phyloP scores from a whole-genome alignment of 2,888 invertebrate genomes.

The Heliconius erato region DNA sequence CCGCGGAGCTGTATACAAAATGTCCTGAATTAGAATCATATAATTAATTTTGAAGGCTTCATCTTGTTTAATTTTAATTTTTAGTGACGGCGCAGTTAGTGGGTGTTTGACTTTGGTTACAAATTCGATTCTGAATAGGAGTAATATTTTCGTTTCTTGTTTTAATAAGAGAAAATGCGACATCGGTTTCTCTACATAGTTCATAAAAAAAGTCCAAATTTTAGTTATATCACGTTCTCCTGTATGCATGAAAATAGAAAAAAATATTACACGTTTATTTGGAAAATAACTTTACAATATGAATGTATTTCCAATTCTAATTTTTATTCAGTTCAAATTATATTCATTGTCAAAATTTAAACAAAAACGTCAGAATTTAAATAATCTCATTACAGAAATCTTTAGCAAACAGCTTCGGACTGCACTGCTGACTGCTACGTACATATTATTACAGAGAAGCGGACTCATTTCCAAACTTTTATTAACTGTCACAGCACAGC shows the following conservation, averaged over 20 bases:
- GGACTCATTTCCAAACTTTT: conserved; percentile 50
- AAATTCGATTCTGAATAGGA: background rate
- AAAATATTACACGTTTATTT: too few relatives aligned
- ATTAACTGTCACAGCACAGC: conserved; percentile 44
- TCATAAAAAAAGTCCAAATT: too few relatives aligned
- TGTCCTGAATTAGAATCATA: conserved; percentile 13
- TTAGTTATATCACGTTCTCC: too few relatives aligned
- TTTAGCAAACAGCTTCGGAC: conserved; percentile 23
- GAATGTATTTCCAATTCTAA: background rate
- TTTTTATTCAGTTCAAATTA: background rate
- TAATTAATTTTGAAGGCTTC: conserved; percentile 19
- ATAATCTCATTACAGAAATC: conserved; percentile 14
- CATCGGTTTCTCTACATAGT: background rate
- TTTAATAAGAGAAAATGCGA: background rate
- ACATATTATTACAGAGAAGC: conserved; percentile 21
- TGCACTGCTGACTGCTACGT: conserved; percentile 4
- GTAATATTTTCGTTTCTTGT: background rate
- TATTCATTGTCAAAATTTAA: background rate
- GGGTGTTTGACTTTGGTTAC: background rate
- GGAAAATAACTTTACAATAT: background rate
- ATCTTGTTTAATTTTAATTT: conserved; percentile 16
- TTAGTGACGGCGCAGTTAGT: background rate
- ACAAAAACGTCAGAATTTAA: conserved; percentile 12
- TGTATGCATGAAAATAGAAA: too few relatives aligned
- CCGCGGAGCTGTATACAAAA: conserved; percentile 63